A percentile compares a stretch with the other conserved stretches of the same genome.
Conservation (phyloP, 2,797 vertebrate species). For the Diceros bicornis region DNA sequence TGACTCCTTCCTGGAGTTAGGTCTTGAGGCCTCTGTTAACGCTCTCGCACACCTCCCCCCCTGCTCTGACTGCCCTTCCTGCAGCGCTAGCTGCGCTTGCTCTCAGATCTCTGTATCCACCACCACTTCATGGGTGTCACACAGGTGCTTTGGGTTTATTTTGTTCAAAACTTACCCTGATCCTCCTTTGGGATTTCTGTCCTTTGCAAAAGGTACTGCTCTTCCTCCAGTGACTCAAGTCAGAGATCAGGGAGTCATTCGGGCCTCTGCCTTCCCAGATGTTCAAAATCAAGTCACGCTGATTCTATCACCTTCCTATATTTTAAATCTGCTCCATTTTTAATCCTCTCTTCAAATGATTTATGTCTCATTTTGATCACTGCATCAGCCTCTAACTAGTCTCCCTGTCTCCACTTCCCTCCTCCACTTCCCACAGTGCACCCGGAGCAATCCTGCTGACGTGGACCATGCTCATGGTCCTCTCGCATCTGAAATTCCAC, state of each 20-base stretch:
- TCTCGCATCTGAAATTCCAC: not conserved
- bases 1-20: not conserved
- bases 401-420: not conserved
- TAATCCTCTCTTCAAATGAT: not conserved
- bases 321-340: not conserved
- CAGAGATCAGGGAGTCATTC: not conserved
- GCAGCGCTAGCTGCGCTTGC: not conserved
- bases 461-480: not conserved
- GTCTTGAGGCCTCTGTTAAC: not conserved
- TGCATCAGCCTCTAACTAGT: not conserved
- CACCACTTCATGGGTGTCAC: not conserved
- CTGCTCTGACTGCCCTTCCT: not conserved
- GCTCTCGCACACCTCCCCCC: not conserved
- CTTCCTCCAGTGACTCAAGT: not conserved
- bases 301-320: not conserved
- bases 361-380: not conserved
- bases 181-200: conserved; percentile 29
- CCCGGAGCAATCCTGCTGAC: not conserved
- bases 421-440: not conserved
- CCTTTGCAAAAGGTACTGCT: not conserved
- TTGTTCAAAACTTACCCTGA: not conserved
- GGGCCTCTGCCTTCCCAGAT: not conserved
- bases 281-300: not conserved
- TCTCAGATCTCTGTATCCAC: not conserved
- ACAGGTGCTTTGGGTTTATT: not conserved